Evolutionary conservation across 2,888 invertebrate genomes (phyloP), one percentile per base, ranked within the genome.

Genomic region (Herminia tarsipennalis): DNA sequence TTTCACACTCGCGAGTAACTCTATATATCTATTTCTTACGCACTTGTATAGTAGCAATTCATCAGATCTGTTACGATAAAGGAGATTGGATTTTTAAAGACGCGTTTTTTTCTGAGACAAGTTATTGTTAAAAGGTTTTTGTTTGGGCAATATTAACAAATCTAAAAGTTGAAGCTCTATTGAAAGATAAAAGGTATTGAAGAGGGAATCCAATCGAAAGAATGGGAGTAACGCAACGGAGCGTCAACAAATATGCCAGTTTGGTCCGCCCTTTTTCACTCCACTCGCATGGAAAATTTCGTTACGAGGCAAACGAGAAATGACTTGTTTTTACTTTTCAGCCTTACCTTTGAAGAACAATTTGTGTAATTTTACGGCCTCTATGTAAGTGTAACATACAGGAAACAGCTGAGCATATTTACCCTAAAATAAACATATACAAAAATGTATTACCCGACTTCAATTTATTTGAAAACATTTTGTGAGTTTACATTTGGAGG

Each of bases 1-100:
- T 59, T 50, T 66, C 56, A 60, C 54, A 50, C 59, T 39, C 17
- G 29, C 46, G 37, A 54, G 42, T 51, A 28, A 46, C 30, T 52
- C 28, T 44, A 62, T 49, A 25, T 24, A 38, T 39, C n/a, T 47
- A 27, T 46, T 17, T 43, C 34, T 49, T 16, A 14, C 43, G 20
- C 33, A 38, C 35, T 12, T 17, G 38, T 38, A 16, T 20, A 12
- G 32, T 37, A 34, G 16, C 37, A 39, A 27, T 45, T 24, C 22
- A 40, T 55, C 45, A 37, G 37, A 55, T 52, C 46, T 39, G 17
- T 39, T 4, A 25, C 18, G 34, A 45, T 39, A 38, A 45, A 33
- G 10, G 28, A 44, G 22, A 38, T 35, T 35, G 28, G 28, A 29
- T 38, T 29, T 44, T 45, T 34, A 29, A 34, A 33, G 22, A 34